A percentile compares a stretch with the other conserved stretches of the same genome.
Conservation (phyloP, 2,888 invertebrate genomes). For the Metopia argyrocephala region DNA sequence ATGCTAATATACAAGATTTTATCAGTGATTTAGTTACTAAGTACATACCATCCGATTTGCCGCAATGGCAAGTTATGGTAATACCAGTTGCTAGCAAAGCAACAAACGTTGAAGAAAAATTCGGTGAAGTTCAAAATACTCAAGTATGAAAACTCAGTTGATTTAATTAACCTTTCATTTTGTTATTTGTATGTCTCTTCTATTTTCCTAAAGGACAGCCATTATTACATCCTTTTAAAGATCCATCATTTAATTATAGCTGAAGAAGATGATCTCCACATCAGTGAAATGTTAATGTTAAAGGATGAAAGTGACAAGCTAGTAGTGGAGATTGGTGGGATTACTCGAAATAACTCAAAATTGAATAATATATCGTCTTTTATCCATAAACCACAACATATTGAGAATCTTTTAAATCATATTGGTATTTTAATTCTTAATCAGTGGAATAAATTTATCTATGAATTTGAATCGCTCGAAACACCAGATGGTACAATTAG, state of each 20-base stretch:
- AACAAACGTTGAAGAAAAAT: neutral
- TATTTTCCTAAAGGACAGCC: conserved; percentile 68
- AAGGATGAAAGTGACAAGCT: conserved; percentile 71
- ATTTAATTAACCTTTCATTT: too few species aligned
- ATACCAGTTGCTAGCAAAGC: conserved; percentile 79
- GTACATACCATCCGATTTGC: conserved; percentile 84
- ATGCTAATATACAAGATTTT: conserved; percentile 88
- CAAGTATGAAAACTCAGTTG: too few species aligned
- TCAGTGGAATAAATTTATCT: conserved; percentile 89
- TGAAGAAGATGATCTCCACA: conserved; percentile 84
- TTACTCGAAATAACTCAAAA: conserved; percentile 52
- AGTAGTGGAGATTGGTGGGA: conserved; percentile 67
- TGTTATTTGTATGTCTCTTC: neutral
- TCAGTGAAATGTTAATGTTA: conserved; percentile 87
- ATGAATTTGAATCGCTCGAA: conserved; percentile 87
- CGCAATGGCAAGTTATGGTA: conserved; percentile 90
- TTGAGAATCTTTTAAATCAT: conserved; percentile 84
- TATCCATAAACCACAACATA: conserved; percentile 82
- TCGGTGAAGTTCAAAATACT: neutral
- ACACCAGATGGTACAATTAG: conserved; percentile 80
- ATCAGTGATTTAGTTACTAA: conserved; percentile 88
- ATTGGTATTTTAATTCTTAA: conserved; percentile 85
- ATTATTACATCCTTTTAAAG: conserved; percentile 85
- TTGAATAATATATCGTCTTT: conserved; percentile 79
- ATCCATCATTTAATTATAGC: conserved; percentile 87